A percentile compares a stretch with the other conserved stretches of the same genome.
Conservation (phyloP, 2,113 vertebrate genomes). For the Hippocampus comes region DNA sequence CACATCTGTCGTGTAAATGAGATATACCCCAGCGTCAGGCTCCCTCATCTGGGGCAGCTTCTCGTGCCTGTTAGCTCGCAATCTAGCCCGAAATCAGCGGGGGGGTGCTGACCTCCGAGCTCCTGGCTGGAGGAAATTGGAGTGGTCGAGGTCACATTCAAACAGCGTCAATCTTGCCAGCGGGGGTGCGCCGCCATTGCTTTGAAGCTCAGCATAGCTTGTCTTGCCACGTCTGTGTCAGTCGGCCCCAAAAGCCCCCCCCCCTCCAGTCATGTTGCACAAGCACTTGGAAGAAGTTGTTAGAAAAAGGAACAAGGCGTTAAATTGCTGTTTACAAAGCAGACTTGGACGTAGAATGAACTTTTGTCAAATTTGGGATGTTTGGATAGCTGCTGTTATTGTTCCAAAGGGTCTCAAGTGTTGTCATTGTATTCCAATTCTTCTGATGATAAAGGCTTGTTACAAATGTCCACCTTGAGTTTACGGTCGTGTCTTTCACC, state of each 20-base stretch:
- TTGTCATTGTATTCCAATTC: neutral
- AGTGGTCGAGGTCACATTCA: slow-evolving; percentile 52
- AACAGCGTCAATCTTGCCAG: slow-evolving; percentile 65
- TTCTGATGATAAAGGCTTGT: neutral
- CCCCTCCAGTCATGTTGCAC: neutral
- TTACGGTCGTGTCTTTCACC: neutral
- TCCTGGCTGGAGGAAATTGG: slow-evolving; percentile 59
- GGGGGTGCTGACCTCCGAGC: slow-evolving; percentile 33
- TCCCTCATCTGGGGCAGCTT: slow-evolving; percentile 6
- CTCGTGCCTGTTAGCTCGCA: slow-evolving; percentile 9
- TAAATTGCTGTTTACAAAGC: neutral
- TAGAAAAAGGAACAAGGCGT: neutral
- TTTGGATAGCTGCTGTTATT: neutral
- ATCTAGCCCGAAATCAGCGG: slow-evolving; percentile 63
- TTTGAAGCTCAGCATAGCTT: slow-evolving; percentile 66
- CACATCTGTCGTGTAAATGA: slow-evolving; percentile 16
- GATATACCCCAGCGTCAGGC: slow-evolving; percentile 34
- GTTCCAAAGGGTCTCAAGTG: neutral
- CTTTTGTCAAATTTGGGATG: neutral
- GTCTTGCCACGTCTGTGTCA: slow-evolving; percentile 64
- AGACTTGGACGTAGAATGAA: neutral
- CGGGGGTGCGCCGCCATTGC: slow-evolving; percentile 34
- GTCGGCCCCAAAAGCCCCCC: slow-evolving; percentile 29
- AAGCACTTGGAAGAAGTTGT: slow-evolving; percentile 1
- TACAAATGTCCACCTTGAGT: neutral